These are phyloP conservation scores for Chrysina gloriosa DNA, from an alignment of 2,888 invertebrate genomes.

Conservation along the genomic window DNA sequence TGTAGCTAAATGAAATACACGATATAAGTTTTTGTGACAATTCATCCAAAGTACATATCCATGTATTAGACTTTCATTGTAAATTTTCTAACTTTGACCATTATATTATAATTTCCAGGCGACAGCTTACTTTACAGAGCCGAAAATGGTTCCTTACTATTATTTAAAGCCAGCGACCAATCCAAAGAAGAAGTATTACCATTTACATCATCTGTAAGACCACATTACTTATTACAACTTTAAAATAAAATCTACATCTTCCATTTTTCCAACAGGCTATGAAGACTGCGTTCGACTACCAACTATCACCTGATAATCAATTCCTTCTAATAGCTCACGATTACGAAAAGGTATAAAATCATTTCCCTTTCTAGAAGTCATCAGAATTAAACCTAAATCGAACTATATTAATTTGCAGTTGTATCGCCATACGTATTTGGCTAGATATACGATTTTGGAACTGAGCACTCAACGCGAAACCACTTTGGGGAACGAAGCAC, in stretches of 20 bases:
- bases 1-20: too few relatives aligned
- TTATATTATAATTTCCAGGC: conserved; percentile 47
- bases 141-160: conserved; percentile 68
- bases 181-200: conserved; percentile 64
- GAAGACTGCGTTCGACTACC: conserved; percentile 66
- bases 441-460: conserved; percentile 78
- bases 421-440: conserved; percentile 83
- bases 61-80: too few relatives aligned
- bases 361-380: background rate
- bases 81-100: background rate
- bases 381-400: conserved; percentile 9
- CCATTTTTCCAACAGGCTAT: conserved; percentile 55
- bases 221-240: background rate
- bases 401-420: conserved; percentile 67
- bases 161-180: conserved; percentile 68
- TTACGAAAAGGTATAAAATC: conserved; percentile 75
- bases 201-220: conserved; percentile 11
- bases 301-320: conserved; percentile 74
- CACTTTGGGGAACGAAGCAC: conserved; percentile 50
- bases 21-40: too few relatives aligned
- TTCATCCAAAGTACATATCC: too few relatives aligned
- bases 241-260: background rate
- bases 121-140: conserved; percentile 75
- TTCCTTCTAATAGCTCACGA: conserved; percentile 73
- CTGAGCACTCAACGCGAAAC: conserved; percentile 68